Percentiles rank a stretch among this genome's conserved stretches.
phyloP scores from a whole-genome alignment of 1,140 invertebrate genomes.

The Aphaenogaster ashmeadi region DNA sequence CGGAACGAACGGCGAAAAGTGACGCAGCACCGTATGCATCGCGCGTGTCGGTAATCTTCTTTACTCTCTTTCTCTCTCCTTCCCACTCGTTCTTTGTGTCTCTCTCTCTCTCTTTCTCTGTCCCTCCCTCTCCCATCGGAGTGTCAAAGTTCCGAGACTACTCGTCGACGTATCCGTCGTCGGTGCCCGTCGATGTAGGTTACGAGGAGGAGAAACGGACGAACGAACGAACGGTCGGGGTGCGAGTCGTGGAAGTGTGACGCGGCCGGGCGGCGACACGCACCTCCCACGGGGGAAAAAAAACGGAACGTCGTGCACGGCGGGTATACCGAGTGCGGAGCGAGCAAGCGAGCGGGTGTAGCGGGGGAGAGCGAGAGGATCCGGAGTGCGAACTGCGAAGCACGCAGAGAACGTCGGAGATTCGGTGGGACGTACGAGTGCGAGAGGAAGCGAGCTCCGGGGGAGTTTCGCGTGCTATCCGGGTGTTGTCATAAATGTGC shows the following conservation, averaged over 20 bases:
- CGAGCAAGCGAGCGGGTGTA: conserved; percentile 1
- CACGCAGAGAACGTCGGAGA: not conserved
- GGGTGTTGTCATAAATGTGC: conserved; percentile 77
- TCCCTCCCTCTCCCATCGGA: conserved; percentile 28
- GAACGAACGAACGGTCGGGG: not conserved
- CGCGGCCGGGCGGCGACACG: conserved; percentile 3
- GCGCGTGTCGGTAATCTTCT: conserved; percentile 65
- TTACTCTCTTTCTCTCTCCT: conserved; percentile 17
- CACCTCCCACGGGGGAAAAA: not conserved
- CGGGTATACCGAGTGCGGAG: conserved; percentile 11
- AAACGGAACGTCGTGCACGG: conserved; percentile 3
- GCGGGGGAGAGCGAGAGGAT: not conserved
- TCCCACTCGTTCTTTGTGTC: not conserved
- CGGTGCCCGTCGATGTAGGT: conserved; percentile 44
- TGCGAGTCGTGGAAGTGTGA: conserved; percentile 19
- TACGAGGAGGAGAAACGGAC: conserved; percentile 24
- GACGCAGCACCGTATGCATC: conserved; percentile 73
- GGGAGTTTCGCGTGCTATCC: conserved; percentile 42
- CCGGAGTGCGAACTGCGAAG: not conserved
- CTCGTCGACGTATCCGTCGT: conserved; percentile 40
- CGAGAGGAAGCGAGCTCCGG: not conserved
- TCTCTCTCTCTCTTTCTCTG: not conserved
- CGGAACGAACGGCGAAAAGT: conserved; percentile 67
- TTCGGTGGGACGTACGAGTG: not conserved
- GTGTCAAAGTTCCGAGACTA: conserved; percentile 60